Evolutionary conservation across 2,888 invertebrate genomes (phyloP), one percentile per base, ranked within the genome.

Genomic region (Podotricha telesiphe): DNA sequence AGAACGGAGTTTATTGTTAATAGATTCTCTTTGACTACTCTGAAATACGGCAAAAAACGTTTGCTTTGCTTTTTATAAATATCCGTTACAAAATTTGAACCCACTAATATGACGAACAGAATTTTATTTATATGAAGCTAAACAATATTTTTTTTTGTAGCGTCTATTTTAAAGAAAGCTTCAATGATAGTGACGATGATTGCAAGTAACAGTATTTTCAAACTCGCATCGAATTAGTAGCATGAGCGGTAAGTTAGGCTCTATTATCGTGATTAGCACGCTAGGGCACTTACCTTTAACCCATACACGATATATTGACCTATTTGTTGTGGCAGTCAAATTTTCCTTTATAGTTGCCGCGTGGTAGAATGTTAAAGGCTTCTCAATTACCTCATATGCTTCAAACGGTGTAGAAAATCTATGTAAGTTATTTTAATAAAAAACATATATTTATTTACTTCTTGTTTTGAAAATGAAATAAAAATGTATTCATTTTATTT

Each of bases 241-340:
- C 80, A 81, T 84, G 85, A 85, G 83, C 81, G 80, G 67, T 79
- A 81, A 82, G 81, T 89, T 88, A 88, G 86, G 83, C 69, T 71
- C 79, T 84, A 86, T 91, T 91, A 91, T 78, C 86, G 82, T 67
- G 68, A 61, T 89, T 90, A 89, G 86, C 82, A 73, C 71, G 77
- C 69, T 77, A 83, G 84, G 85, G 81, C 82, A 81, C 79, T 78
- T 77, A 86, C 86, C 86, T 88, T 81, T 86, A 84, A 82, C 88
- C 88, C 74, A 67, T 66, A 79, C 80, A 77, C 77, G 85, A 83
- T 86, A 84, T 76, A 85, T 79, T 87, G 80, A 84, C 86, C 86
- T 70, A 86, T 75, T 80, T 81, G 59, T 53, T 62, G 40, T 55
- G 20, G 22, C 65, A 45, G 13, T 65, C 22, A n/a, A 59, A 50